Base-by-base conservation (phyloP, 2,797 vertebrate genomes). In the Heterohyrax brucei region DNA sequence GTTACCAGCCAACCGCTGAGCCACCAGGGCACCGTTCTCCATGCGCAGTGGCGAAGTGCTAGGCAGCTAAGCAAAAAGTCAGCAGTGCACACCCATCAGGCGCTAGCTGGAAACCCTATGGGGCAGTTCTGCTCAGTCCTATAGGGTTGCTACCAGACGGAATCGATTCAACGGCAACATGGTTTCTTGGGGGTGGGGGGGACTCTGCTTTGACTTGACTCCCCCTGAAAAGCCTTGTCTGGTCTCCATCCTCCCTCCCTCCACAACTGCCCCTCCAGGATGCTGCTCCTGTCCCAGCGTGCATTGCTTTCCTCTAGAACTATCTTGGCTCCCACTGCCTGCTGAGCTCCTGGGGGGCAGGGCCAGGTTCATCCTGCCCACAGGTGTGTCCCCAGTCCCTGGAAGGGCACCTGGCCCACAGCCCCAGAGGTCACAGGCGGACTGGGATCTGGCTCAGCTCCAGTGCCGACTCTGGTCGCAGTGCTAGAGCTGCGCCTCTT, bases 381-480 rank as follows among this genome's bases (percentile, higher is more conserved):
- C 5, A 22, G 4, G 59, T 3, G 21, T 26, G 30, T 28, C 28
- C 81, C 21, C 30, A 2, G 6, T 8, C 30, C 16, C 79, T 33
- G 1, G 19, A 46, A 44, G 79, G 7, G 70, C 6, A 0, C 46
- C 10, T 9, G 70, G 13, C 28, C 28, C 2, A 3, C 0, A 30
- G 61, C 26, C 64, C 61, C 39, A 7, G 2, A 0, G 3, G 10
- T 2, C 30, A 1, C 39, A 5, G 3, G 61, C 2, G 16, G n/a
- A 50, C 46, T 26, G 19, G 6, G 1, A 0, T 44, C 30, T 18
- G 1, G 10, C 79, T 70, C 3, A 0, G n/a, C n/a, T 56, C 16
- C 2, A 28, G 3, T 14, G 10, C 1, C 2, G 0, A 8, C 50
- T 66, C n/a, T 2, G 0, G 44, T 26, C 0, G 0, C 0, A 10